phyloP scores from a whole-genome alignment of 2,113 vertebrate species.

The Stigmatopora nigra region DNA sequence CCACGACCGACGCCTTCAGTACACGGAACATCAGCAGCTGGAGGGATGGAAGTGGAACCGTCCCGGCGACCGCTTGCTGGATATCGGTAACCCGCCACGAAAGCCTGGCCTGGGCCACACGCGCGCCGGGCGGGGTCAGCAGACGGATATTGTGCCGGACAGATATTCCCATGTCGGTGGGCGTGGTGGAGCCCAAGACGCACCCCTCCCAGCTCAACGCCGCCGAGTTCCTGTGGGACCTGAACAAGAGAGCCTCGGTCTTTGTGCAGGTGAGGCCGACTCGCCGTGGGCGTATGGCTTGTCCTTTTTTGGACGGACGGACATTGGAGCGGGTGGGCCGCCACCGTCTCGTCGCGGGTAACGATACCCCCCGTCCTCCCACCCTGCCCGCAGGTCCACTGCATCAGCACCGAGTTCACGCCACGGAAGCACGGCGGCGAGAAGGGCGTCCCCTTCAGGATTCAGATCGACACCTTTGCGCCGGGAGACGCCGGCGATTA shows the following conservation, averaged over 20 bases:
- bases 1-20: slow-evolving; percentile 92
- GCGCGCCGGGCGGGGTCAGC: slow-evolving; percentile 11
- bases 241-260: slow-evolving; percentile 88
- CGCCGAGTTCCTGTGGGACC: slow-evolving; percentile 95
- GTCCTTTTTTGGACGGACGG: too few species aligned
- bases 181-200: slow-evolving; percentile 89
- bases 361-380: too few species aligned
- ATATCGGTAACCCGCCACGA: slow-evolving; percentile 78
- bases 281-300: too few species aligned
- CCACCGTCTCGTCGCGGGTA: too few species aligned
- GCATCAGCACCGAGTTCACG: slow-evolving; percentile 98
- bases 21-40: slow-evolving; percentile 95
- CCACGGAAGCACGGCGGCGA: slow-evolving; percentile 96
- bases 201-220: slow-evolving; percentile 95
- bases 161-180: slow-evolving; percentile 99
- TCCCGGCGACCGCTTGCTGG: slow-evolving; percentile 92
- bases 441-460: slow-evolving; percentile 94
- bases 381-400: slow-evolving; percentile 79
- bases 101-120: not conserved
- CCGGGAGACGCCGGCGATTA: slow-evolving; percentile 85
- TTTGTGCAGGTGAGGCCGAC: slow-evolving; percentile 85
- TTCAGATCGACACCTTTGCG: slow-evolving; percentile 93
- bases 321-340: too few species aligned
- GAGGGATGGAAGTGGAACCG: slow-evolving; percentile 98
- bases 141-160: slow-evolving; percentile 2